Evolutionary conservation across 2,113 vertebrate genomes (phyloP).

Genomic region (Isurus oxyrinchus): DNA sequence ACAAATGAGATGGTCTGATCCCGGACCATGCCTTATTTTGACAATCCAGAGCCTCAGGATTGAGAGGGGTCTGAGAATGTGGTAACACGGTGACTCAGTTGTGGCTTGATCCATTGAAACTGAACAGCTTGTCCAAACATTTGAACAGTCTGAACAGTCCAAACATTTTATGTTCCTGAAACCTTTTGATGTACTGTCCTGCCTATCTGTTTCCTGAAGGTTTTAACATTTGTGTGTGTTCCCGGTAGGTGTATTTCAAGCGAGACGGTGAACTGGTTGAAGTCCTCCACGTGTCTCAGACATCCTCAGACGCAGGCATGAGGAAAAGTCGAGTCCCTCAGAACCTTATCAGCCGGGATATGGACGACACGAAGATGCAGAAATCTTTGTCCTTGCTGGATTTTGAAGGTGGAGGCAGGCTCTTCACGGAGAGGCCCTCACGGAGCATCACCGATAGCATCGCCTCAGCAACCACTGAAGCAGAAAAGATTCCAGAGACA

Average conservation of each 20-base stretch:
- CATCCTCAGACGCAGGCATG: constrained; percentile 3
- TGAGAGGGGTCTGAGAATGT: background rate
- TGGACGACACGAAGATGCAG: constrained; percentile 79
- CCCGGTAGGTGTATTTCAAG: constrained; percentile 81
- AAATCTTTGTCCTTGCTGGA: constrained; percentile 68
- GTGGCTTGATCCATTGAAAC: background rate
- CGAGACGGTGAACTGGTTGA: constrained; percentile 79
- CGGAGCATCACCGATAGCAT: constrained; percentile 49
- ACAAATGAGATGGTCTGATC: background rate
- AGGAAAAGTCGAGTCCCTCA: constrained; percentile 52
- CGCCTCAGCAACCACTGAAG: background rate
- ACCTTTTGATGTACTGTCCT: background rate
- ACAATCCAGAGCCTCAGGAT: background rate
- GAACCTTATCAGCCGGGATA: constrained; percentile 64
- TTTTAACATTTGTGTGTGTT: constrained; percentile 43
- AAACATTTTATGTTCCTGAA: background rate
- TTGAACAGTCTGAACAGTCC: no score
- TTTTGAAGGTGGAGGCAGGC: constrained; percentile 46
- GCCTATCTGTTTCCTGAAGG: constrained; percentile 23
- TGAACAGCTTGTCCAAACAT: background rate
- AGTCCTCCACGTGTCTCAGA: constrained; percentile 60
- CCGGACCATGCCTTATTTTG: background rate
- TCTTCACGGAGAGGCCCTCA: constrained; percentile 62
- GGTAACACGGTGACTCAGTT: background rate
- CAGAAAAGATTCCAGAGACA: constrained; percentile 77